phyloP scores from a whole-genome alignment of 2,113 vertebrate genomes.

The Pollachius pollachius region DNA sequence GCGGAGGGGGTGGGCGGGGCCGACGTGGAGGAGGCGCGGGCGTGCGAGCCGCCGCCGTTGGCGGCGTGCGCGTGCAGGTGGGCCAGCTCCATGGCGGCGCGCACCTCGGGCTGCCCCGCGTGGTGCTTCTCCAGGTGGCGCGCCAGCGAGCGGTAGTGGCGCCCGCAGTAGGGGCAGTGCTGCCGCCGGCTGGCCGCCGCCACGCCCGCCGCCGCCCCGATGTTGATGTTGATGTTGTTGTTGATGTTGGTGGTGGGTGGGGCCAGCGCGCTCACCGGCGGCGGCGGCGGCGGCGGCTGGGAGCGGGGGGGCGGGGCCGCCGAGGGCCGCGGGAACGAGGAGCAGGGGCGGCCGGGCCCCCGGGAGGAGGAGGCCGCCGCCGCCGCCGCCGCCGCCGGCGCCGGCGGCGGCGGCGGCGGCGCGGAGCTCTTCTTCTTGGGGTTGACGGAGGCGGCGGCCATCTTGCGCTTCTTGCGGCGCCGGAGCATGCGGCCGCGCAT shows the following conservation, averaged over 20 bases:
- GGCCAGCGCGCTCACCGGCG: conserved; percentile 45
- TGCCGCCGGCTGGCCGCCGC: conserved; percentile 58
- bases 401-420: not conserved
- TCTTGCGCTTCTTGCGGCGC: conserved; percentile 73
- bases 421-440: conserved; percentile 59
- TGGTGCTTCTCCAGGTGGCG: conserved; percentile 78
- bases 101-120: conserved; percentile 70
- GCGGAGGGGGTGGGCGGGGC: too few species aligned
- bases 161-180: conserved; percentile 74
- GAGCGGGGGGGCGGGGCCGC: conserved; percentile 37
- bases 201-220: conserved; percentile 48
- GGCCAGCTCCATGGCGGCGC: conserved; percentile 73
- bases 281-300: conserved; percentile 39
- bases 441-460: conserved; percentile 8
- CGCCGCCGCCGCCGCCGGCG: not conserved
- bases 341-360: conserved; percentile 63
- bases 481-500: conserved; percentile 72
- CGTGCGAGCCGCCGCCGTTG: conserved; percentile 50
- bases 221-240: conserved; percentile 80
- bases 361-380: conserved; percentile 31
- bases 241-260: conserved; percentile 74
- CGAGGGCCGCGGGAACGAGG: conserved; percentile 61
- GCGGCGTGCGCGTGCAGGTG: conserved; percentile 50
- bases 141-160: conserved; percentile 73
- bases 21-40: conserved; percentile 41